Conservation (phyloP, 35 echinoderm and acorn worm species). For the Patiria miniata region DNA sequence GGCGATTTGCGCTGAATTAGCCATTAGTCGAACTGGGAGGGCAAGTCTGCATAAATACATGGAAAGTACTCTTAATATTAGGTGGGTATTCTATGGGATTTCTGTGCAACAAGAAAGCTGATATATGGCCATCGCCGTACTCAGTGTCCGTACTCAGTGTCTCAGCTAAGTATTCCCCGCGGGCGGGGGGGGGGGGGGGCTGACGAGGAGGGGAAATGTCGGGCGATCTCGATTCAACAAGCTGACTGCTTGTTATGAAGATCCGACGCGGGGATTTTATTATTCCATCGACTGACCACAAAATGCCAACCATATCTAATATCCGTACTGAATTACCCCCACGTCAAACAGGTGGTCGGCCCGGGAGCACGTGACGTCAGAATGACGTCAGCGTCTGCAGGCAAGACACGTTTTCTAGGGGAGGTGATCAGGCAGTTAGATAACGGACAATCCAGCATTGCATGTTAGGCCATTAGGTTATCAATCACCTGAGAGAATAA, state of each 20-base stretch:
- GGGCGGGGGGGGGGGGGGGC: no score
- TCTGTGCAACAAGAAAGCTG: no score
- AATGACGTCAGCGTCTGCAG: conserved; percentile 20
- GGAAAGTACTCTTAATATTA: no score
- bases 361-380: conserved; percentile 2
- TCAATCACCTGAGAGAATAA: background rate
- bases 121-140: no score
- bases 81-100: no score
- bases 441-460: background rate
- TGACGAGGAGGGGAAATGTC: no score
- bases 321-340: conserved; percentile 23
- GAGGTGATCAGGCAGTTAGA: background rate
- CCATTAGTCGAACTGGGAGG: no score
- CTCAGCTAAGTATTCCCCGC: no score
- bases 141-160: no score
- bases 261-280: background rate
- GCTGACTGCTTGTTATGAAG: background rate
- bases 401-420: background rate
- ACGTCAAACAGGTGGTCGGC: conserved; percentile 24
- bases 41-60: no score
- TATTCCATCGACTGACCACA: background rate
- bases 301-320: conserved; percentile 23
- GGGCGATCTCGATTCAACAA: background rate
- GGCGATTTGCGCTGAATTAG: no score
- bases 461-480: background rate